Evolutionary conservation across 1,140 invertebrate genomes (phyloP).

Genomic region (Pseudomyrmex cubaensis): DNA sequence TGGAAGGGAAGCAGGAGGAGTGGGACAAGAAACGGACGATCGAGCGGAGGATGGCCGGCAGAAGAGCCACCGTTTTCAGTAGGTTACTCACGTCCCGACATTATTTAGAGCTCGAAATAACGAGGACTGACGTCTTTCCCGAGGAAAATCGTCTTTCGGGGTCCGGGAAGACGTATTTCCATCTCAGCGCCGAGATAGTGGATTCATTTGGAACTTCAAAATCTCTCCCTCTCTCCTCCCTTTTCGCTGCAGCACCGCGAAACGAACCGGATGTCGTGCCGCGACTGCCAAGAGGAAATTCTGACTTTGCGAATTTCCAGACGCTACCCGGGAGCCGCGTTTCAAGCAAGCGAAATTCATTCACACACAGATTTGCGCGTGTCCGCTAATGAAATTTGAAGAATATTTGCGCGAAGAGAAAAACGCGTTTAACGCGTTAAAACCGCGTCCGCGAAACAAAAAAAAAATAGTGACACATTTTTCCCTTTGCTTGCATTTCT

Average conservation of each 20-base stretch:
- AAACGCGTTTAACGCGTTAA: neutral
- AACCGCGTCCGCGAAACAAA: neutral
- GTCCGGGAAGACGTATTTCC: constrained; percentile 65
- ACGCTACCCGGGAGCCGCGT: neutral
- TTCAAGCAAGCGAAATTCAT: neutral
- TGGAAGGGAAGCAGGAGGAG: neutral
- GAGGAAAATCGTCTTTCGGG: constrained; percentile 67
- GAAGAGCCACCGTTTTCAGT: constrained; percentile 64
- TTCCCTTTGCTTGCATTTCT: neutral
- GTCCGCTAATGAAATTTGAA: constrained; percentile 18
- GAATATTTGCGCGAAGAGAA: neutral
- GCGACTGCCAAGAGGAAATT: constrained; percentile 23
- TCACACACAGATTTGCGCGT: neutral
- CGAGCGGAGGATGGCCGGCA: constrained; percentile 6
- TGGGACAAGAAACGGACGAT: neutral
- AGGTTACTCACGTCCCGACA: constrained; percentile 73
- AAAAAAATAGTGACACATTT: neutral
- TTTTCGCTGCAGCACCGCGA: neutral
- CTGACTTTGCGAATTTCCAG: constrained; percentile 40
- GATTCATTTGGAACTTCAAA: constrained; percentile 63
- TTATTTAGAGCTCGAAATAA: constrained; percentile 72
- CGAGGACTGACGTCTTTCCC: constrained; percentile 65
- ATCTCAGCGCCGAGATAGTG: constrained; percentile 60
- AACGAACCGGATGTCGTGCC: constrained; percentile 45
- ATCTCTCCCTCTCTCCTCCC: constrained; percentile 7